Evolutionary conservation across 1,140 invertebrate genomes (phyloP), one percentile per base, ranked within the genome.

Genomic region (Lucilia sericata): DNA sequence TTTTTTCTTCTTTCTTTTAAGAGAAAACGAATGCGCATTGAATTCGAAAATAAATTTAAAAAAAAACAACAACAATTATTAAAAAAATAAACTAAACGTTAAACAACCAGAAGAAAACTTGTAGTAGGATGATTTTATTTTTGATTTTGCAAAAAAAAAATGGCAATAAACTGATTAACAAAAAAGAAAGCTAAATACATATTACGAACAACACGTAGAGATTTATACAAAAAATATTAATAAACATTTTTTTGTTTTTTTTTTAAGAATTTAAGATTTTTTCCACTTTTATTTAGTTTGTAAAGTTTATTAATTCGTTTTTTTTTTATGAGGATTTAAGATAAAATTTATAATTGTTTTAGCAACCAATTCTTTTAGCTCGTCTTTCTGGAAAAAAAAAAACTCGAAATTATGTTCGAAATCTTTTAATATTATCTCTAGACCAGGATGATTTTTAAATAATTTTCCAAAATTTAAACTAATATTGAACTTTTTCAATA

Each of bases 81-180:
- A 30, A 30, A 30, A 30, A 49, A 17, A 55, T 5, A 55, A 55
- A 55, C 51, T 13, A 17, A 55, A 55, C 17, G 51, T 55, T 55
- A 55, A 55, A 55, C 13, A 55, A 42, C 42, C 42, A 55, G 51
- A 55, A 55, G 51, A 55, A 55, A 55, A 55, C 51, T 55, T 55
- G 51, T 55, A 55, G 51, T 55, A 55, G 51, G 51, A 55, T 55
- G 13, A 55, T 10, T 55, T 17, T n/a, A 49, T 42, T 42, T 42
- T 42, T 42, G 42, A 8, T 42, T 42, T 42, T 42, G 42, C 51
- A 17, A 55, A 55, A 55, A 55, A 9, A 49, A 49, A 30, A 30
- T 55, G 51, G 51, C 51, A 55, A 55, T 55, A 55, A 55, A 55
- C 51, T 55, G 51, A 55, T 55, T 17, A 55, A 55, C n/a, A 55